phyloP scores from a whole-genome alignment of 2,888 invertebrate species.

The Drosophila formosana region DNA sequence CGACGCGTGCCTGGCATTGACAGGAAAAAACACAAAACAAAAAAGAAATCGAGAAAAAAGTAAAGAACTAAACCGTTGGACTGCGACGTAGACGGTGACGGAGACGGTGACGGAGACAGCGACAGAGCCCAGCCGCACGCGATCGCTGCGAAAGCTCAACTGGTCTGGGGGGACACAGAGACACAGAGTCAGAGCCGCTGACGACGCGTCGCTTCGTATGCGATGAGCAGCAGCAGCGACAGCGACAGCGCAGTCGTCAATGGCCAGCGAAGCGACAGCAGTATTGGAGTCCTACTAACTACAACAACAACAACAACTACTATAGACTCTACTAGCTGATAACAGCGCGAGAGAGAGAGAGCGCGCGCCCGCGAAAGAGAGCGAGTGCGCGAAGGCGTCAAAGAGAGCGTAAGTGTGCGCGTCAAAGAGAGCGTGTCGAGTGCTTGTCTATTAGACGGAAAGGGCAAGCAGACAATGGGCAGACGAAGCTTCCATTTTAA shows the following conservation, averaged over 20 bases:
- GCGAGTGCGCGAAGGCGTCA: neutral
- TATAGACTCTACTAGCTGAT: constrained; percentile 46
- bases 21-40: neutral
- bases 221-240: constrained; percentile 51
- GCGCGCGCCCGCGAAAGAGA: neutral
- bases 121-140: constrained; percentile 78
- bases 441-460: constrained; percentile 15
- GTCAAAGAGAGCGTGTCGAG: constrained; percentile 4
- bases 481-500: constrained; percentile 38
- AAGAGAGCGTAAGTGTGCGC: constrained; percentile 4
- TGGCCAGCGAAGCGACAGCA: constrained; percentile 8
- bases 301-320: constrained; percentile 15
- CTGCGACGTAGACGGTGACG: constrained; percentile 19
- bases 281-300: constrained; percentile 46
- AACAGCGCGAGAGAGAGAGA: constrained; percentile 30
- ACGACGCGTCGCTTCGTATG: constrained; percentile 23
- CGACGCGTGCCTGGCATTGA: constrained; percentile 31
- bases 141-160: constrained; percentile 81
- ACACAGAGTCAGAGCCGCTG: constrained; percentile 46
- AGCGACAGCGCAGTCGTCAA: constrained; percentile 31
- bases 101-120: constrained; percentile 18
- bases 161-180: constrained; percentile 62
- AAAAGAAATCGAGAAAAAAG: neutral
- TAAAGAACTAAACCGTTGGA: constrained; percentile 6
- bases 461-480: constrained; percentile 29